Base-by-base conservation (phyloP, 1,140 invertebrate genomes). In the Pseudoatta argentina region DNA sequence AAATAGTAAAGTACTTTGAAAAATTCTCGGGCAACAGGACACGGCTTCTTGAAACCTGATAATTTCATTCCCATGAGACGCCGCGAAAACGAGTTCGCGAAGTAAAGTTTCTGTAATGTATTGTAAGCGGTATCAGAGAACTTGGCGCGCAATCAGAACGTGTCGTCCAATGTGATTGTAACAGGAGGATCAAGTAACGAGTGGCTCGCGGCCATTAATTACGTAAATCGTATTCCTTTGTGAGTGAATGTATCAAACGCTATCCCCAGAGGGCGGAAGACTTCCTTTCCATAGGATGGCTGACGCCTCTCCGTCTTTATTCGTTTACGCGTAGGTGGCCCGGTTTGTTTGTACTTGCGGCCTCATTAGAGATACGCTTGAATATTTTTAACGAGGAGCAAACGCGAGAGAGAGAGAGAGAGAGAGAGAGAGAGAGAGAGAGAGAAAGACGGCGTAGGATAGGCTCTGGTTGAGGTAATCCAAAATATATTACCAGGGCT, bases 401-500 rank as follows among this genome's bases (percentile, higher is more conserved):
- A 90, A 90, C 73, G 78, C 71, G 81, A 59, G 75, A 51, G 69
- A 88, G n/a, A 66, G 3, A 34, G 6, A 57, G 34, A 88, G 14
- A 66, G 10, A 34, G 6, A 57, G 34, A 71, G 6, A 57, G 21
- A 88, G n/a, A 66, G 10, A 34, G 6, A 57, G 34, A 71, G 44
- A 48, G 10, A 30, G 5, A 34, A 27, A 34, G 30, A 78, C 75
- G 0, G 55, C 12, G 34, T 59, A 51, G 53, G 66, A 85, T 87
- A 86, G 86, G 86, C 79, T 48, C 12, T 77, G 63, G 81, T 67
- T 85, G 86, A 85, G 93, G 91, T 94, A 94, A 94, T 94, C 93
- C 92, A 93, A 94, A 94, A 94, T 94, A 94, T 94, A 94, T 94
- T 93, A 94, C 92, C 73, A 78, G 81, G 86, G 92, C 93, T 94